phyloP scores from a whole-genome alignment of 2,888 invertebrate genomes.

The Dendrolimus houi region DNA sequence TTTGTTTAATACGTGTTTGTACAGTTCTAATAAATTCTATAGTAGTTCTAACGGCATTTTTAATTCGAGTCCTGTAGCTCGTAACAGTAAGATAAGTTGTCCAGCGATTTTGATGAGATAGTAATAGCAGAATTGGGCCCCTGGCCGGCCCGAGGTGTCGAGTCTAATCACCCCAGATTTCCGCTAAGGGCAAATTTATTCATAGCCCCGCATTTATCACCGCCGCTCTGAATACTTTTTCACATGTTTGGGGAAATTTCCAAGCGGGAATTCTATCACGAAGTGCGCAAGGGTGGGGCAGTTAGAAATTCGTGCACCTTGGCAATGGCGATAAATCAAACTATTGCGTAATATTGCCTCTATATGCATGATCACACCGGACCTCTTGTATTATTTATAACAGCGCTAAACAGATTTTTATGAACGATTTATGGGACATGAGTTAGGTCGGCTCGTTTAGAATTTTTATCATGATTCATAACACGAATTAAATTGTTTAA shows the following conservation, averaged over 20 bases:
- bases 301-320: conserved; percentile 67
- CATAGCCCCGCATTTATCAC: conserved; percentile 70
- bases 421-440: conserved; percentile 45
- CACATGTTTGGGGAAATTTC: conserved; percentile 63
- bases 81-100: too few species aligned
- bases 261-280: conserved; percentile 62
- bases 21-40: too few species aligned
- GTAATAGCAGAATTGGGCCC: too few species aligned
- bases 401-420: conserved; percentile 59
- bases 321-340: conserved; percentile 71
- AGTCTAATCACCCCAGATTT: conserved; percentile 65
- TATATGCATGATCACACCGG: conserved; percentile 62
- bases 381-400: conserved; percentile 63
- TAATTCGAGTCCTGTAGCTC: too few species aligned
- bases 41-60: too few species aligned
- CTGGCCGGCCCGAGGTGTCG: conserved; percentile 33
- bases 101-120: too few species aligned
- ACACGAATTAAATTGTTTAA: conserved; percentile 18
- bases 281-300: conserved; percentile 37
- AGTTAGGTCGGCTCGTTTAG: conserved; percentile 26
- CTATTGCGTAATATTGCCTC: conserved; percentile 66
- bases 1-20: too few species aligned
- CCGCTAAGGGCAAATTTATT: conserved; percentile 60
- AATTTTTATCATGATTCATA: conserved; percentile 25
- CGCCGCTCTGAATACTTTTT: conserved; percentile 57